These are phyloP conservation scores for Phortica variegata DNA, from an alignment of 1,140 invertebrate genomes.

Conservation along the genomic window DNA sequence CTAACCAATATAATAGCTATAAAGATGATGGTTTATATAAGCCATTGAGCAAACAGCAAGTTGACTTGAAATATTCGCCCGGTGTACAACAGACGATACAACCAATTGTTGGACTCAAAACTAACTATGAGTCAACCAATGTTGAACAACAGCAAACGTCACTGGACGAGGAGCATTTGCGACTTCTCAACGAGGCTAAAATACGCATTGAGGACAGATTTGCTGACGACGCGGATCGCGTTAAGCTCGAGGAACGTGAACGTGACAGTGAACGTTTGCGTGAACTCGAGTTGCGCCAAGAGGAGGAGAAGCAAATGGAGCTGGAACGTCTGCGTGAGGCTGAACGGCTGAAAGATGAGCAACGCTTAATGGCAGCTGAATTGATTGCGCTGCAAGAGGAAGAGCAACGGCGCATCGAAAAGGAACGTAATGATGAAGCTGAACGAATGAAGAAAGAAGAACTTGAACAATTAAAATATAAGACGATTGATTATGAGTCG, in stretches of 20 bases:
- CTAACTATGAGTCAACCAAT: too few relatives aligned
- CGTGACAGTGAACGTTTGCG: conserved; percentile 20
- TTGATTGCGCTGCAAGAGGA: conserved; percentile 25
- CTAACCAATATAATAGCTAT: neutral
- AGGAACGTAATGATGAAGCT: conserved; percentile 21
- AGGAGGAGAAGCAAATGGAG: conserved; percentile 27
- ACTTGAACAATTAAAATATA: neutral
- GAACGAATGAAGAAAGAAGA: conserved; percentile 14
- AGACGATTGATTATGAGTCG: neutral
- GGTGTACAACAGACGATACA: too few relatives aligned
- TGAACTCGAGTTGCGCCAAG: conserved; percentile 25
- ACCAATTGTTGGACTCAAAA: too few relatives aligned
- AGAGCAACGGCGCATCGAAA: conserved; percentile 26
- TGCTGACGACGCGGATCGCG: conserved; percentile 27
- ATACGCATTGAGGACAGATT: conserved; percentile 27
- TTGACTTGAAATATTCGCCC: too few relatives aligned
- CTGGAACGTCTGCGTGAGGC: conserved; percentile 27
- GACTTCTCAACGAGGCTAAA: conserved; percentile 7
- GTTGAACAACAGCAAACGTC: too few relatives aligned
- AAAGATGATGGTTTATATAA: neutral
- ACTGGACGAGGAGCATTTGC: conserved; percentile 14
- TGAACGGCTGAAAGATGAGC: conserved; percentile 29
- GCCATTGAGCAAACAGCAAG: too few relatives aligned
- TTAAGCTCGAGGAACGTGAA: conserved; percentile 30
- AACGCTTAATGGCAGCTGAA: conserved; percentile 25